Evolutionary conservation across 2,888 invertebrate genomes (phyloP), one percentile per base, ranked within the genome.

Genomic region (Onthophagus sagittarius): DNA sequence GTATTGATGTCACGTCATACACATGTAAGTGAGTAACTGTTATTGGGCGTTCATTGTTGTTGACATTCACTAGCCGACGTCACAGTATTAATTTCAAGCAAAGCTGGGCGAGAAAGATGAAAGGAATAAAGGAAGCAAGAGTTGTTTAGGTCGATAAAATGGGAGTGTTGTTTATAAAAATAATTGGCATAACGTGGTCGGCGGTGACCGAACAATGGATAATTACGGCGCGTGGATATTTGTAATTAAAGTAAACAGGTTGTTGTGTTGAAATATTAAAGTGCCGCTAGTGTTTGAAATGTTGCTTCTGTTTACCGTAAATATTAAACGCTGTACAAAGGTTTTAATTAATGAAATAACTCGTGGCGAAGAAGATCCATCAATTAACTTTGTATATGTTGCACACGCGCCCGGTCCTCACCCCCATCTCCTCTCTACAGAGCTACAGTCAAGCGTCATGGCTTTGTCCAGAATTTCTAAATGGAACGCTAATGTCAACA

Each of bases 1-100:
- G 63, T 67, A 67, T 67, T 67, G 67, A 67, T 67, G 23, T 67
- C n/a, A 67, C 23, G 67, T 67, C 67, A 67, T 67, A 67, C 67
- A 67, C 67, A 67, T 67, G 67, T 67, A 67, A 67, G 67, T 67
- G 15, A 14, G 15, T 63, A 15, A 67, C 67, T 67, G 31, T 7
- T 23, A 5, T 67, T 67, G 67, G 23, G 15, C 32, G 67, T 32
- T 23, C 31, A 53, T 15, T 15, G 63, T 63, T 67, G 23, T 67
- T 23, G 67, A 67, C 67, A 67, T 67, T 67, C 39, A 32, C 67
- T 11, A 7, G 11, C 39, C 39, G 39, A 53, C 39, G 39, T 53
- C 39, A 53, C 39, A 11, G 39, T 53, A 23, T 11, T 53, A 53
- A 53, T 53, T 53, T 4, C 39, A 4, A 11, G 39, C 39, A 11